Evolutionary conservation across 2,888 invertebrate species (phyloP), one percentile per base, ranked within the genome.

Genomic region (Nudaria mundana): DNA sequence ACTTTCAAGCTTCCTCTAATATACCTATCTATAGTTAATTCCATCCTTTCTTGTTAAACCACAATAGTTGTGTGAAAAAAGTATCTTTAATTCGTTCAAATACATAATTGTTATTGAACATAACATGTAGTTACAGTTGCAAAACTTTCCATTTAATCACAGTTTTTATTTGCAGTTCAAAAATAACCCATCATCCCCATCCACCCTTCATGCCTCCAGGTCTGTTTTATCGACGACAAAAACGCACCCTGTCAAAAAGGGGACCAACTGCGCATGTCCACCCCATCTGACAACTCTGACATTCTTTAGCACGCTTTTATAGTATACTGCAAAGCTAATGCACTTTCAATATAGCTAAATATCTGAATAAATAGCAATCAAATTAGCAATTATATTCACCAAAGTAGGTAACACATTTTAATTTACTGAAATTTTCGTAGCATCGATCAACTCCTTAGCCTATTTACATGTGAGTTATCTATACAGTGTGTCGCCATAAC

Each of bases 151-250:
- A n/a, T n/a, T n/a, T n/a, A n/a, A n/a, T n/a, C n/a, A n/a, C n/a
- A n/a, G n/a, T n/a, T n/a, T n/a, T n/a, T n/a, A n/a, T n/a, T n/a
- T n/a, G n/a, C n/a, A n/a, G n/a, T n/a, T n/a, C n/a, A n/a, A n/a
- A n/a, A n/a, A n/a, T n/a, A n/a, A n/a, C n/a, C n/a, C n/a, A n/a
- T n/a, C n/a, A n/a, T n/a, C 11, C 11, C 18, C 11, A 11, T 8
- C 31, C 29, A 45, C 28, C 37, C 24, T 18, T 8, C 5, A 7
- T 20, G 49, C 40, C 32, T 30, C 40, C 49, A 39, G 29, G 30
- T 34, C 76, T 76, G 75, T 67, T 82, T 83, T 85, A 84, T 78
- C 83, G 83, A 83, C 81, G 59, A 56, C 49, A 54, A 54, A 56
- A 49, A 56, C 67, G 67, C 56, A 57, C 55, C 56, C 60, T 81